These are phyloP conservation scores for Holocentrus rufus DNA, from an alignment of 2,797 vertebrate species.

Conservation along the genomic window DNA sequence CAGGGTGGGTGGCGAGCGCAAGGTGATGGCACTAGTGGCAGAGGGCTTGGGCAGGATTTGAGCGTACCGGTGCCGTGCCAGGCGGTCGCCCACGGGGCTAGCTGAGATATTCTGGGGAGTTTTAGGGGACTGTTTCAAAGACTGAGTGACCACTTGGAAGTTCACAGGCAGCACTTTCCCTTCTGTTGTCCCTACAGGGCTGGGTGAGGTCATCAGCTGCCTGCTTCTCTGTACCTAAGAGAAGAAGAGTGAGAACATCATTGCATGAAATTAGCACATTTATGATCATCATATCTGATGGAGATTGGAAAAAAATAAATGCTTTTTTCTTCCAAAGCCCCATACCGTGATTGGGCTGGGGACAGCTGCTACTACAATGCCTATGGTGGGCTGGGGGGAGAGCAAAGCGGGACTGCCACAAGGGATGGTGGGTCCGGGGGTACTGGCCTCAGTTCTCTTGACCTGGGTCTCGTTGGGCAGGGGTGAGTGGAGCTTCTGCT, in stretches of 20 bases:
- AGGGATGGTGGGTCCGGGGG: constrained; percentile 87
- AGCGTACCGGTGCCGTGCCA: constrained; percentile 91
- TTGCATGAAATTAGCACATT: constrained; percentile 4
- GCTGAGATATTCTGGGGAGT: constrained; percentile 93
- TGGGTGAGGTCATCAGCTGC: constrained; percentile 95
- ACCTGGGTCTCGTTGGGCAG: constrained; percentile 88
- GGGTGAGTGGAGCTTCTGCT: constrained; percentile 96
- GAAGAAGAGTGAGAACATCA: constrained; percentile 37
- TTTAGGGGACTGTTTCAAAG: constrained; percentile 97
- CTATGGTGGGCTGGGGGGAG: constrained; percentile 96
- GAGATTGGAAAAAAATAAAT: not conserved
- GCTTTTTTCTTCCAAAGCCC: constrained; percentile 12
- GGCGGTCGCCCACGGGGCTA: constrained; percentile 95
- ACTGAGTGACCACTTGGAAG: constrained; percentile 97
- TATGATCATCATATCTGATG: not conserved
- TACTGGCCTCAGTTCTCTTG: constrained; percentile 87
- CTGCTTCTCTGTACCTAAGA: constrained; percentile 91
- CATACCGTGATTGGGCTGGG: constrained; percentile 96
- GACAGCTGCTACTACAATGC: constrained; percentile 95
- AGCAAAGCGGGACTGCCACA: constrained; percentile 95
- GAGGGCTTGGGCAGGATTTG: constrained; percentile 99
- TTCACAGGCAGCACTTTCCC: constrained; percentile 96
- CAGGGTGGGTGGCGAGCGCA: constrained; percentile 95
- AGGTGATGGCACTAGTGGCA: constrained; percentile 93
- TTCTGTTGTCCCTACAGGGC: constrained; percentile 90